Conservation (phyloP, 1,140 invertebrate genomes). For the Acromyrmex heyeri region DNA sequence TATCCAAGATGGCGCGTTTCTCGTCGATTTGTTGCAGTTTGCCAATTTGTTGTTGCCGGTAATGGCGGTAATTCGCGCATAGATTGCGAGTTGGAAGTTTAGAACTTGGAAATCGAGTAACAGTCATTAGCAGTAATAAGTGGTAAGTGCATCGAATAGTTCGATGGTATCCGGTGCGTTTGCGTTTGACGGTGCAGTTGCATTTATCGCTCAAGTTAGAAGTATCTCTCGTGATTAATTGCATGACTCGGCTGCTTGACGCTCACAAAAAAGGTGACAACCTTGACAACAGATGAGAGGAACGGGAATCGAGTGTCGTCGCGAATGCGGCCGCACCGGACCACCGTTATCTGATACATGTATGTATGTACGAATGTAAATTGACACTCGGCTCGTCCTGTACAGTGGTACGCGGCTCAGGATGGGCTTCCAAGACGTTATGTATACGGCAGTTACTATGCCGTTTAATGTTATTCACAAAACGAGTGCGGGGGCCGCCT, state of each 20-base stretch:
- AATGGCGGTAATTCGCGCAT: background rate
- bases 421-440: constrained; percentile 73
- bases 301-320: background rate
- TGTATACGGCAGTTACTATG: constrained; percentile 73
- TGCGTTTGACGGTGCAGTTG: background rate
- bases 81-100: background rate
- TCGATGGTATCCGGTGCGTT: constrained; percentile 16
- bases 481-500: constrained; percentile 50
- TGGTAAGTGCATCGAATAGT: background rate
- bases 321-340: constrained; percentile 2
- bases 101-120: background rate
- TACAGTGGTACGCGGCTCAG: background rate
- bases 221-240: background rate
- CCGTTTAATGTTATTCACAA: constrained; percentile 61
- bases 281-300: no score
- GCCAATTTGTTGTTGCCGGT: background rate
- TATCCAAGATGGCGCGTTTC: background rate
- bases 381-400: background rate
- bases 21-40: background rate
- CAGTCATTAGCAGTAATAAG: background rate
- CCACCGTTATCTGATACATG: background rate
- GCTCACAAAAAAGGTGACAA: background rate
- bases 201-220: background rate
- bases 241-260: background rate
- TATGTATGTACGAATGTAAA: background rate